A percentile compares a stretch with the other conserved stretches of the same genome.
phyloP scores from a whole-genome alignment of 2,888 invertebrate genomes.

The Tenthredo notha region DNA sequence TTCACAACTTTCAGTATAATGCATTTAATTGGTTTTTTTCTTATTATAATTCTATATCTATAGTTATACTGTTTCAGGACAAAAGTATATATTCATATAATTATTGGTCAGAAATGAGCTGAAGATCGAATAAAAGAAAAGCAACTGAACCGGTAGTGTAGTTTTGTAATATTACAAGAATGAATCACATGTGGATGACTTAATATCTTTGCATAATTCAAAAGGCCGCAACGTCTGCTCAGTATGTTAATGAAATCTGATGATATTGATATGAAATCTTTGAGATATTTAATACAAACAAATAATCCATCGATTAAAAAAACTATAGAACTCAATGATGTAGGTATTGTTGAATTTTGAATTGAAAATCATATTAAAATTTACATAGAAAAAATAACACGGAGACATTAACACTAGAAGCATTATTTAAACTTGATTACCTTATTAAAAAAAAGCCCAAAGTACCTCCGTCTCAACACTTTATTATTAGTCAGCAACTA shows the following conservation, averaged over 20 bases:
- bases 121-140: neutral
- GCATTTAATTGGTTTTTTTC: neutral
- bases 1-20: neutral
- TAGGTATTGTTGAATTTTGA: neutral
- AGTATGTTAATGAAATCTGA: too few species aligned
- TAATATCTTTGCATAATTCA: slow-evolving; percentile 19
- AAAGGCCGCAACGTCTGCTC: neutral
- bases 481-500: neutral
- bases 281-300: neutral
- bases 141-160: neutral
- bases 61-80: neutral
- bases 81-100: neutral
- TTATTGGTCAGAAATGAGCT: neutral
- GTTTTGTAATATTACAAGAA: neutral
- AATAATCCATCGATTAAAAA: neutral
- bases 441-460: slow-evolving; percentile 24
- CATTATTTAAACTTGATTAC: neutral
- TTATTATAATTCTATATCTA: neutral
- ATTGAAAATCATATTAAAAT: neutral
- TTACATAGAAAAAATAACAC: neutral
- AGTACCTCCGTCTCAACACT: neutral
- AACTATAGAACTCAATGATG: neutral
- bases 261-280: neutral
- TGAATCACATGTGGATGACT: slow-evolving; percentile 3
- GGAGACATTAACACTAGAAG: neutral